A percentile compares a stretch with the other conserved stretches of the same genome.
Evolutionary conservation across 2,888 invertebrate species (phyloP).

Genomic region (Nesidiocoris tenuis): DNA sequence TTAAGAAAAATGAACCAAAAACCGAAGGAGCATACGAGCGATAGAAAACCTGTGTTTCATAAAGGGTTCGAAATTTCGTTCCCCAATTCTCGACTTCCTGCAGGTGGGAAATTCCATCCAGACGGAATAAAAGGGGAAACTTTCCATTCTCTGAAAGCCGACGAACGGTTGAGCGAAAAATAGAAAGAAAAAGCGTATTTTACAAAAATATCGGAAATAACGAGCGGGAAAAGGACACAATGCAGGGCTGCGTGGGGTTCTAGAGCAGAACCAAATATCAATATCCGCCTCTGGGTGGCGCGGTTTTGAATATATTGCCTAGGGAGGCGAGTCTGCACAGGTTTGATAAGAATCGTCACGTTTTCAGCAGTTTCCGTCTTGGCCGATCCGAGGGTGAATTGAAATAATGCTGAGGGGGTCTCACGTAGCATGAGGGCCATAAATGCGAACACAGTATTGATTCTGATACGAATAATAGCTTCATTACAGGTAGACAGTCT

Average conservation of each 20-base stretch:
- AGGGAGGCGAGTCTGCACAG: neutral
- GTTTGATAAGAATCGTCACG: conserved; percentile 28
- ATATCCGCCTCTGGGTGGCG: conserved; percentile 20
- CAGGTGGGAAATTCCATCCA: neutral
- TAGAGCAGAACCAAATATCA: conserved; percentile 21
- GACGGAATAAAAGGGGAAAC: neutral
- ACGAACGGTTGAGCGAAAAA: neutral
- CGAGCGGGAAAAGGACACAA: neutral
- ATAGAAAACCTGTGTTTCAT: neutral
- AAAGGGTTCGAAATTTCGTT: neutral
- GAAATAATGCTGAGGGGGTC: neutral
- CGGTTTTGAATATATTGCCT: conserved; percentile 29
- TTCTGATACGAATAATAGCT: neutral
- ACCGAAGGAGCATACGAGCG: neutral
- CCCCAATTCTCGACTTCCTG: neutral
- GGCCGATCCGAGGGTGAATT: neutral
- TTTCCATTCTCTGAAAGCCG: neutral
- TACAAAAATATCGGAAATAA: neutral
- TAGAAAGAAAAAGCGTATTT: neutral
- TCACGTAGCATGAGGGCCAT: neutral
- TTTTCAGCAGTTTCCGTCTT: neutral
- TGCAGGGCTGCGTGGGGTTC: neutral
- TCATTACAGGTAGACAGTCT: neutral
- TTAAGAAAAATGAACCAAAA: neutral
- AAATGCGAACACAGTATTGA: neutral